A percentile compares a stretch with the other conserved stretches of the same genome.
Evolutionary conservation across 2,797 vertebrate genomes (phyloP).

Genomic region (Sebastes steindachneri): DNA sequence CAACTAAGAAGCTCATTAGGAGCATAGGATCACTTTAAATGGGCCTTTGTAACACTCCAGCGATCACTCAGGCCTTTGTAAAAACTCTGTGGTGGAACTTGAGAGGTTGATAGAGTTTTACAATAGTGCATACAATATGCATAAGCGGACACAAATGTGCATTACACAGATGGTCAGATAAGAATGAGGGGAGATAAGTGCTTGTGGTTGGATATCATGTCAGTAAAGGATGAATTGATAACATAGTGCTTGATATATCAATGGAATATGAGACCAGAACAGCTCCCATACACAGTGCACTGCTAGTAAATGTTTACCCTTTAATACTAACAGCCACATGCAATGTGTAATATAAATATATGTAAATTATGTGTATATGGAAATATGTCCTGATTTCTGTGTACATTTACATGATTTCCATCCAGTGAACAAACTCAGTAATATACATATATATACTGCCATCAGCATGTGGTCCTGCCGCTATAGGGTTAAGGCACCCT

Average conservation of each 20-base stretch:
- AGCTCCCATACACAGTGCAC: background rate
- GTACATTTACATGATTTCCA: background rate
- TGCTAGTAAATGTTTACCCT: background rate
- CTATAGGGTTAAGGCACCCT: too few species aligned
- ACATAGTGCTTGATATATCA: background rate
- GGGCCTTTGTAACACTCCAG: slow-evolving; percentile 42
- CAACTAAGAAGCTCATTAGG: slow-evolving; percentile 51
- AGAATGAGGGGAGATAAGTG: slow-evolving; percentile 10
- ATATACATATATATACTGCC: too few species aligned
- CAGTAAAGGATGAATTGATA: slow-evolving; percentile 1
- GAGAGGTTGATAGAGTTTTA: slow-evolving; percentile 47
- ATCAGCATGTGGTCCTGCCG: too few species aligned
- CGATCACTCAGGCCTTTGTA: slow-evolving; percentile 37
- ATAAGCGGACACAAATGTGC: slow-evolving; percentile 33
- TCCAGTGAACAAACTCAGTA: background rate
- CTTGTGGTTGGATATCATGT: background rate
- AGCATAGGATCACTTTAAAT: slow-evolving; percentile 29
- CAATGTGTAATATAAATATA: background rate
- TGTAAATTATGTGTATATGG: background rate
- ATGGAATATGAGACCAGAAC: background rate
- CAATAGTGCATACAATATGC: slow-evolving; percentile 26
- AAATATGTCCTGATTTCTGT: background rate
- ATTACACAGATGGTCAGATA: slow-evolving; percentile 28
- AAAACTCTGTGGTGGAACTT: slow-evolving; percentile 46
- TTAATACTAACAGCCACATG: background rate